Percentiles rank a stretch among this genome's conserved stretches.
These are phyloP conservation scores for Hydrotaea cyrtoneurina DNA, from an alignment of 2,888 invertebrate species.

Conservation along the genomic window DNA sequence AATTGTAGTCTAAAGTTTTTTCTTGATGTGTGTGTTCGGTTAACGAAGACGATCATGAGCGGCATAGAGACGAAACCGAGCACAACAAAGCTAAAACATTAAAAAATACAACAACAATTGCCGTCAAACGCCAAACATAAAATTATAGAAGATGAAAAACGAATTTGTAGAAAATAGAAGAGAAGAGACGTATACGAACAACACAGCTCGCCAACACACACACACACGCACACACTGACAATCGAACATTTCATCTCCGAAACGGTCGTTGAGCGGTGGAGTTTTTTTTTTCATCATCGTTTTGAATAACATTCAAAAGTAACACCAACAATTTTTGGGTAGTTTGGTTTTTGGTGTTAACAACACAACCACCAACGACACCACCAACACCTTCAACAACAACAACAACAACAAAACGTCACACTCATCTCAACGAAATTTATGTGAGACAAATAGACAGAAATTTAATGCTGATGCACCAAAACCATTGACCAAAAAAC, in stretches of 20 bases:
- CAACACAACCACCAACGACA: conserved; percentile 34
- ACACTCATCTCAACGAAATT: conserved; percentile 34
- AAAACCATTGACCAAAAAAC: conserved; percentile 55
- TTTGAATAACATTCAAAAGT: conserved; percentile 3
- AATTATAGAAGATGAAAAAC: conserved; percentile 63
- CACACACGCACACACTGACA: not conserved
- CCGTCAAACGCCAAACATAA: conserved; percentile 10
- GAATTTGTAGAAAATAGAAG: conserved; percentile 55
- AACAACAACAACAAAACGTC: not conserved
- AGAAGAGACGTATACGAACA: conserved; percentile 54
- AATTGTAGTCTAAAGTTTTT: conserved; percentile 8
- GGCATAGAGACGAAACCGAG: conserved; percentile 48
- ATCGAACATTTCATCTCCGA: not conserved
- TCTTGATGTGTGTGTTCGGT: not conserved
- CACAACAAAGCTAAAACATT: conserved; percentile 38
- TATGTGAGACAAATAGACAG: conserved; percentile 50
- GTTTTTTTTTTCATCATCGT: conserved; percentile 19
- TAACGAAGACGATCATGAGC: not conserved
- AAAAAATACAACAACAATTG: conserved; percentile 27
- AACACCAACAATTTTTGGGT: not conserved
- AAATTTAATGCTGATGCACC: conserved; percentile 54
- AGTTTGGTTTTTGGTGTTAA: conserved; percentile 32
- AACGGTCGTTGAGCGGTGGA: not conserved
- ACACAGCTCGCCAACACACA: conserved; percentile 36
- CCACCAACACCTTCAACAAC: not conserved